Base-by-base conservation (phyloP, 1,140 invertebrate species). In the Amphibalanus amphitrite region DNA sequence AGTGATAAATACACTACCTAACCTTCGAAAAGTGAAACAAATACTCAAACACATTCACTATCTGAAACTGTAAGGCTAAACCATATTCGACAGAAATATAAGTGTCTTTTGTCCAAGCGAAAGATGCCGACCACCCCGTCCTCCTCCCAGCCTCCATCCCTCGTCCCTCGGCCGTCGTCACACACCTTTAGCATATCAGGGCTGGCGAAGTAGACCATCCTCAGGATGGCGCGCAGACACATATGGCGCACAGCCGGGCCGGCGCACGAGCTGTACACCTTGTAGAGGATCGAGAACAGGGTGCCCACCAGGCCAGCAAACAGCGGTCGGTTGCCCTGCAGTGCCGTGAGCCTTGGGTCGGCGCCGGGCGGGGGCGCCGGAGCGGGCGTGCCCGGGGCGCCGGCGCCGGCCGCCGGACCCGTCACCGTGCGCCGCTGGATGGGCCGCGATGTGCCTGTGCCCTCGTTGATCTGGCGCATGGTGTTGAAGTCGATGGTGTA, bases 391-490 rank as follows among this genome's bases (percentile, higher is more conserved):
- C 47, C 40, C 28, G 70, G 69, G 25, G 69, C 67, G 25, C 25
- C 59, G 64, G 15, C 30, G 23, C 33, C 67, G 28, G 59, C 26
- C 13, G 71, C 70, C 33, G 74, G 69, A 13, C 72, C 71, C 0
- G 75, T 73, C 69, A 72, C 73, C 70, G 71, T 75, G 72, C 81
- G 81, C 47, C 95, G 86, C 79, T 95, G 93, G 76, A 98, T 91
- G 71, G 91, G 88, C 69, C 94, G 82, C 20, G 93, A 89, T 68
- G 93, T 96, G 71, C 95, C 95, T 8, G 93, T 93, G 80, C 97
- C 94, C 82, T 98, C 95, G 81, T 97, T 97, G 74, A 97, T 95
- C 85, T 98, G 95, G 81, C 97, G 94, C 92, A 97, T 95, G 75
- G 92, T 89, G 81, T 93, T 90, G 77, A 98, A 92, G 83, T 98